Conservation (phyloP, 1,140 invertebrate species). For the Eulimnadia texana region DNA sequence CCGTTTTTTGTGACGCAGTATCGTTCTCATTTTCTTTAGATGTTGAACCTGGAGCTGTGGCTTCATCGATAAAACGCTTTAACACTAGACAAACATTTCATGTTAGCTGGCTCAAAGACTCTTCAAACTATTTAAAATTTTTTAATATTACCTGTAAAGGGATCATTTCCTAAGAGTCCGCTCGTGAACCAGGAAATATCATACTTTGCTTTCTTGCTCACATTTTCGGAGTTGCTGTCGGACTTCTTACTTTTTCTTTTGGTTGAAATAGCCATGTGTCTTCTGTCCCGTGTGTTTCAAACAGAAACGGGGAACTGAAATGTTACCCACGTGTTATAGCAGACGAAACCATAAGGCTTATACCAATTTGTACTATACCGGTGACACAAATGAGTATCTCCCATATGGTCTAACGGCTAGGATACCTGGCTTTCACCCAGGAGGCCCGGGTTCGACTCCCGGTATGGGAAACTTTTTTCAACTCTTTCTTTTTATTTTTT, state of each 20-base stretch:
- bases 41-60: not conserved
- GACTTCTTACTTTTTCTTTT: not conserved
- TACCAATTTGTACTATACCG: too few species aligned
- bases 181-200: not conserved
- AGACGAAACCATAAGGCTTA: not conserved
- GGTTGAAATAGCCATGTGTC: not conserved
- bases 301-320: too few species aligned
- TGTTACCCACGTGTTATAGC: too few species aligned
- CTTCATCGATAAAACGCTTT: conserved; percentile 5
- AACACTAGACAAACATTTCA: not conserved
- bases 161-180: not conserved
- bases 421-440: not conserved
- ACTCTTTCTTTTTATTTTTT: not conserved
- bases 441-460: not conserved
- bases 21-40: not conserved
- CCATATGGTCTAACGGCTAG: not conserved
- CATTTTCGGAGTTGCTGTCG: not conserved
- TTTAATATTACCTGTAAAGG: conserved; percentile 5
- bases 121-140: too few species aligned
- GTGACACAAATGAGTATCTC: not conserved
- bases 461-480: not conserved
- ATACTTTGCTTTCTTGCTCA: conserved; percentile 7
- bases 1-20: too few species aligned
- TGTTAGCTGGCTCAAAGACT: too few species aligned
- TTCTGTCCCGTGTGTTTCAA: too few species aligned